A percentile compares a stretch with the other conserved stretches of the same genome.
phyloP scores from a whole-genome alignment of 2,797 vertebrate species.

The Phyllotis vaccarum region DNA sequence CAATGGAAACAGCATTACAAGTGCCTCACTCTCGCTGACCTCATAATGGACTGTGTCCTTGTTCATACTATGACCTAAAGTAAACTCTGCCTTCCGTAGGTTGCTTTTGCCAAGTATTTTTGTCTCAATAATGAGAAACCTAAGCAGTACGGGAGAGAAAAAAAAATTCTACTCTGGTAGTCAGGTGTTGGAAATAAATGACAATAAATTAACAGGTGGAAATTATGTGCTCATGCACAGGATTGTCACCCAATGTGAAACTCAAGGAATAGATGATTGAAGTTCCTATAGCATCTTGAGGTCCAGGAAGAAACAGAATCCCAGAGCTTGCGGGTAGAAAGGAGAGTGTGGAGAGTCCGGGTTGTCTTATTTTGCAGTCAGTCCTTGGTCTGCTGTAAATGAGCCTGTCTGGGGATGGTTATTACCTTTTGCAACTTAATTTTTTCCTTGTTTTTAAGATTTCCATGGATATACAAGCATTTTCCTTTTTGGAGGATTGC shows the following conservation, averaged over 20 bases:
- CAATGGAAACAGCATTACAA: neutral
- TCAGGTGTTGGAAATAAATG: neutral
- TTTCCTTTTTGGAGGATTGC: neutral
- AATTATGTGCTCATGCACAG: neutral
- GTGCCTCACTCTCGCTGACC: neutral
- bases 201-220: neutral
- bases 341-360: neutral
- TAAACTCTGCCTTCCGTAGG: neutral
- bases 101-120: neutral
- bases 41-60: neutral
- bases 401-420: neutral
- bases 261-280: neutral
- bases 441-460: neutral
- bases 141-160: neutral
- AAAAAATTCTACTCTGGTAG: neutral
- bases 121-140: neutral
- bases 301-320: neutral
- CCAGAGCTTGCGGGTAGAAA: neutral
- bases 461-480: neutral
- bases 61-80: neutral
- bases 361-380: neutral
- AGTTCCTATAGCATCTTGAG: neutral
- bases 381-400: neutral
- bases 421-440: neutral
- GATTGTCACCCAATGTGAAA: neutral